Evolutionary conservation across 1,140 invertebrate species (phyloP), one percentile per base, ranked within the genome.

Genomic region (Dendrolimus kikuchii): DNA sequence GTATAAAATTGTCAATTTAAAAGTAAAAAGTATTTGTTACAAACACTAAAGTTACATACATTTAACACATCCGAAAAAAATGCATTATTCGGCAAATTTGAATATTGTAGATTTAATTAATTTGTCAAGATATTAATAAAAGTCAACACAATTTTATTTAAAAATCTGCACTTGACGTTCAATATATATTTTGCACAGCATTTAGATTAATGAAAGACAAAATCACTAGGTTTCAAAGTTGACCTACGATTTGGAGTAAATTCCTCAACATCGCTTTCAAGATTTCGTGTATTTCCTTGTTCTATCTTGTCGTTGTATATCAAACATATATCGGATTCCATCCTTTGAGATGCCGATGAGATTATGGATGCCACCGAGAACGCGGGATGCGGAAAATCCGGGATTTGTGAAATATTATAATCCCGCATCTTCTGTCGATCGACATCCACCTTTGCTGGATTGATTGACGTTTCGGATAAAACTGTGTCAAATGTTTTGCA

Each of bases 341-440:
- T 71, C 53, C 54, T 70, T 38, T 53, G 56, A 6, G 76, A 76
- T 5, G 68, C 64, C 6, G 71, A 64, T 43, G 78, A 66, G 55
- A 81, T 73, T 49, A 81, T 76, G 2, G 69, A 67, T 5, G 74
- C 76, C 38, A 66, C 67, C 5, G 68, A 68, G 46, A 59, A 57
- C 9, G 76, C 67, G 2, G 76, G 78, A 57, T 74, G 76, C 5
- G 78, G 78, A 7, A 79, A 53, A 57, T 81, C 74, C 23, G 76
- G 78, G 36, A 79, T 71, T 62, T 74, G 71, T n/a, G 72, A 71
- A 49, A 76, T 60, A 47, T 64, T 62, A 57, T 70, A 66, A 49
- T 77, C 57, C 7, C 66, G 67, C 7, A 67, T 58, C 41, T 68
- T 66, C 38, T 62, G 46, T 10, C 56, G 57, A 38, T 65, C 59